Base-by-base conservation (phyloP, 37 sponge, comb jelly and placozoan species). In the Hormiphora californensis region DNA sequence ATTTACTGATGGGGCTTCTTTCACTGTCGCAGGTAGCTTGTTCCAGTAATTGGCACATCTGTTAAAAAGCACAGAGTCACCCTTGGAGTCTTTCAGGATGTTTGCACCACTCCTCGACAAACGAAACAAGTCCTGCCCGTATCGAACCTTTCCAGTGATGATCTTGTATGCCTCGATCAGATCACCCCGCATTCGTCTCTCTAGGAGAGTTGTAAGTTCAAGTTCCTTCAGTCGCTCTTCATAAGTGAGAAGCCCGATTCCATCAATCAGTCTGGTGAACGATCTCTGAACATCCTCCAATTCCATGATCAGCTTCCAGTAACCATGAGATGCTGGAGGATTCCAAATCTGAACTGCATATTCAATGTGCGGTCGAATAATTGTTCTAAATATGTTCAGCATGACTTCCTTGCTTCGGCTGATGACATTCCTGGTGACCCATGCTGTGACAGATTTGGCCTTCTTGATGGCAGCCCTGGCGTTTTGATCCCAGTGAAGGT, bases 241-340 rank as follows among this genome's bases (percentile, higher is more conserved):
- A 39, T 36, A 65, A 1, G 68, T 65, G 36, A 65, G 39, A 35
- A 65, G 25, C 27, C 68, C 68, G 31, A 65, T 65, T 36, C 39
- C 68, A 31, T 25, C 34, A 39, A 65, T 35, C 68, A 65, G 31
- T 40, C 81, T 73, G 25, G 81, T 73, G 23, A 73, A 73, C 0
- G 34, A 44, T 15, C 81, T 32, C 43, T 73, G 81, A 41, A 73
- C 81, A 44, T 73, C 9, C 81, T 73, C 81, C 49, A 73, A 44
- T 40, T 73, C 81, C 81, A 73, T 73, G 43, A 73, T 73, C 43
- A 73, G 9, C 43, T 73, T 73, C 46, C 81, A 73, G 81, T 73
- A 44, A 9, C 81, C 81, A 73, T 73, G 81, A n/a, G 34, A n/a
- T 40, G 81, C 81, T 73, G 49, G 0, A 23, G 35, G 35, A 40